phyloP scores from a whole-genome alignment of 2,888 invertebrate genomes.

The Myathropa florea region DNA sequence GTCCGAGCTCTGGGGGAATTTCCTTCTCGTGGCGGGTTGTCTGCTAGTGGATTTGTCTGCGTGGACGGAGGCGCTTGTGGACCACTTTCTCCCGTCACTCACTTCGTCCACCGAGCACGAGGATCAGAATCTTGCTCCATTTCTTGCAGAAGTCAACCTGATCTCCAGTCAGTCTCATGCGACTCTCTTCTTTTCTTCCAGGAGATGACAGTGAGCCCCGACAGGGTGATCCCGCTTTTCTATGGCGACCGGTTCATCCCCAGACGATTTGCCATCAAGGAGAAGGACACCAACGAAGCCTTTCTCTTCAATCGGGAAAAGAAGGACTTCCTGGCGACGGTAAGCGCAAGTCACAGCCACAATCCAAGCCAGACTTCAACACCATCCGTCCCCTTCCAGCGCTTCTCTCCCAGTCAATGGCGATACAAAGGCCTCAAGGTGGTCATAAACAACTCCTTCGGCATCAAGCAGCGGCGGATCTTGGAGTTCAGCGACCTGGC shows the following conservation, averaged over 20 bases:
- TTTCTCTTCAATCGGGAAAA: constrained; percentile 68
- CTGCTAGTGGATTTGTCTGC: too few species aligned
- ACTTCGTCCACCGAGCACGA: too few species aligned
- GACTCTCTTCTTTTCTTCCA: constrained; percentile 8
- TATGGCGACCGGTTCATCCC: constrained; percentile 79
- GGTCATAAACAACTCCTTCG: constrained; percentile 72
- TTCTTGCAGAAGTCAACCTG: too few species aligned
- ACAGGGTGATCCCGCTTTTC: constrained; percentile 33
- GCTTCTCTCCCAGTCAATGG: constrained; percentile 73
- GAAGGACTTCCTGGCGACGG: constrained; percentile 75
- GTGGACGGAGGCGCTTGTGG: background rate
- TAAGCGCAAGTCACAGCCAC: constrained; percentile 45
- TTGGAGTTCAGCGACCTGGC: constrained; percentile 73
- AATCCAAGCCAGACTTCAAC: constrained; percentile 3
- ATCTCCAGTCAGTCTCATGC: too few species aligned
- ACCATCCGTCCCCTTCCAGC: constrained; percentile 55
- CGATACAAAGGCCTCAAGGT: constrained; percentile 73
- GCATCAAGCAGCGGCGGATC: constrained; percentile 73
- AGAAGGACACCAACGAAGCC: constrained; percentile 73
- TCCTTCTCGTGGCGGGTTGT: background rate
- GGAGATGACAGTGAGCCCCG: constrained; percentile 30
- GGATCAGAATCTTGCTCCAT: too few species aligned
- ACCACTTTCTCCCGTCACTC: background rate
- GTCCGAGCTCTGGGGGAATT: background rate
- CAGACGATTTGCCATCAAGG: constrained; percentile 73